Evolutionary conservation across 2,113 vertebrate species (phyloP).

Genomic region (Vombatus ursinus): DNA sequence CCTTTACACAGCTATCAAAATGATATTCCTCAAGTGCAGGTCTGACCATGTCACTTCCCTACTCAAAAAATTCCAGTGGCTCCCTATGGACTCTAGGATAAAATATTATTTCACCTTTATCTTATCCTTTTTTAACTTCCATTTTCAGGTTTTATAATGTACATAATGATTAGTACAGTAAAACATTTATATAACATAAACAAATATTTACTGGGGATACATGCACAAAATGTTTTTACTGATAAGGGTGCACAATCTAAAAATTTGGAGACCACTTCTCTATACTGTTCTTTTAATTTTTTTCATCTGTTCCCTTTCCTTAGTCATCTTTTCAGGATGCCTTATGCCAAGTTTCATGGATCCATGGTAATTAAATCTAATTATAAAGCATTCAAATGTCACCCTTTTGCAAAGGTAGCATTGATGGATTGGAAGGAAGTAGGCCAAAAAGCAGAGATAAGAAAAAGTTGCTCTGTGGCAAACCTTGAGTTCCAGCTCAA

Average conservation of each 20-base stretch:
- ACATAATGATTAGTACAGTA: background rate
- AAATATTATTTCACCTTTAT: background rate
- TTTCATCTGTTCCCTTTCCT: background rate
- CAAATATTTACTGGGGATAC: background rate
- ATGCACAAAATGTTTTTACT: background rate
- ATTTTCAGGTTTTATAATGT: background rate
- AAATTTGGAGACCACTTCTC: background rate
- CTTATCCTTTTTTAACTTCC: background rate
- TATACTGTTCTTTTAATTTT: background rate
- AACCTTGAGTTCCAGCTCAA: background rate
- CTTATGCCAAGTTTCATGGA: constrained; percentile 35
- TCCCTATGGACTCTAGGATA: background rate
- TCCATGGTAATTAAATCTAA: constrained; percentile 8
- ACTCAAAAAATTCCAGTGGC: background rate
- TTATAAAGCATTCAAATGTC: constrained; percentile 7
- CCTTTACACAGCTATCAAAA: background rate
- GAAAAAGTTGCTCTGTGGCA: background rate
- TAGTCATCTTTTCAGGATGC: background rate
- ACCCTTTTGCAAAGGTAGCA: constrained; percentile 6
- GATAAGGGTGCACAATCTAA: background rate
- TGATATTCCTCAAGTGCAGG: background rate
- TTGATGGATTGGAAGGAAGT: constrained; percentile 9
- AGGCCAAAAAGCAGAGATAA: background rate
- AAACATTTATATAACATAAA: background rate
- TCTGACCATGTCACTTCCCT: background rate